Evolutionary conservation across 35 echinoderm and acorn worm genomes (phyloP), one percentile per base, ranked within the genome.

Genomic region (Chiridota heheva): DNA sequence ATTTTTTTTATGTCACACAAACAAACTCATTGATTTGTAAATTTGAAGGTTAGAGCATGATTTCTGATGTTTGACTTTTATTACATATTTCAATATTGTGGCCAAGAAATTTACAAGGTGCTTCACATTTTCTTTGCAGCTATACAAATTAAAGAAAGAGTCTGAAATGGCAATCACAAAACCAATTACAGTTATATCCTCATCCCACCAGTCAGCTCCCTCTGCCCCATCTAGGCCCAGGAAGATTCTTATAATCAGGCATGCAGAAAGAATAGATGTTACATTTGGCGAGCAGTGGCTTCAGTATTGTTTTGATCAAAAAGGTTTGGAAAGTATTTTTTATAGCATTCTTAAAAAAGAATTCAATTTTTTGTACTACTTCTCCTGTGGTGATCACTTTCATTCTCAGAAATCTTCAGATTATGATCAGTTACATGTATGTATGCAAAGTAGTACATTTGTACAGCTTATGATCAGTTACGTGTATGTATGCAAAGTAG

Each of bases 241-340:
- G 27, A 72, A 87, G 29, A 56, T 98, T 2, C 85, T 92, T 28
- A 72, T 98, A 0, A 73, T 98, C 28, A 63, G 95, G 6, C 95
- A 98, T 26, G 95, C 89, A 24, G 95, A 98, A 77, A 84, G 95
- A 34, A 89, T 98, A 16, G 95, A 98, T 85, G 85, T 98, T 13
- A 88, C 95, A 32, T 98, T 98, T 72, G 95, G 95, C 20, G 83
- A 98, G 46, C 95, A 98, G 55, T 98, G 95, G 95, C 53, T 98
- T 12, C 85, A 86, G 55, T 81, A 92, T 35, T 88, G 89, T 60
- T 98, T 98, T 77, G 95, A 98, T 89, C 15, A 46, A 6, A 73
- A 86, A 41, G 95, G 95, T 98, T 69, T 70, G 48, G 17, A 2
- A 29, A 7, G 30, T n/a, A 75, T 1, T 42, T 7, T 31, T 51